Evolutionary conservation across 2,113 vertebrate genomes (phyloP).

Genomic region (Heloderma charlesbogerti): DNA sequence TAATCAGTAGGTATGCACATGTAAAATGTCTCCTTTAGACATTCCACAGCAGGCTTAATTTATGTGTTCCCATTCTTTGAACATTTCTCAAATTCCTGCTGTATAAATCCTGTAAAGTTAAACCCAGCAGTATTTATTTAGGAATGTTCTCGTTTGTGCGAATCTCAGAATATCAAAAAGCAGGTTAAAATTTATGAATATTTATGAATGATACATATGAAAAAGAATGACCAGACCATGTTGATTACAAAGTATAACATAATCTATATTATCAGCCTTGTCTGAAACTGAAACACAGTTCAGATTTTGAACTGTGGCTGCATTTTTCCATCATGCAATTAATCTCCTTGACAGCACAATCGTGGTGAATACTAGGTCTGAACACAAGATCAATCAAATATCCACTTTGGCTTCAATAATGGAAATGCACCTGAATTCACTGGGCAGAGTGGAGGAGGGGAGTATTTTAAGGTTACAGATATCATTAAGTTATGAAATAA

Average conservation of each 20-base stretch:
- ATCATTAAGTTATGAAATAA: no score
- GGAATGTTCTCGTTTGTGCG: not conserved
- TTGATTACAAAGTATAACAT: slow-evolving; percentile 19
- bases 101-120: slow-evolving; percentile 49
- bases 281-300: slow-evolving; percentile 5
- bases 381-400: not conserved
- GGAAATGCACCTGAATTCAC: not conserved
- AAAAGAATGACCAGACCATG: slow-evolving; percentile 9
- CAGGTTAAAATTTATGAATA: slow-evolving; percentile 52
- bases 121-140: slow-evolving; percentile 4
- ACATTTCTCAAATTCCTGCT: slow-evolving; percentile 46
- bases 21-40: slow-evolving; percentile 47
- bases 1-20: slow-evolving; percentile 38
- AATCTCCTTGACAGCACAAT: slow-evolving; percentile 1
- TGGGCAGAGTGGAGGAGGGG: not conserved
- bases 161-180: slow-evolving; percentile 16
- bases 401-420: not conserved
- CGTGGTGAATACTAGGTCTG: not conserved
- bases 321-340: slow-evolving; percentile 1
- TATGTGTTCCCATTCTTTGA: slow-evolving; percentile 35
- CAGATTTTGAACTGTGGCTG: not conserved
- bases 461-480: not conserved
- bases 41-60: slow-evolving; percentile 55
- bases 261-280: not conserved
- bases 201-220: slow-evolving; percentile 29